Conservation (phyloP, 2,113 vertebrate genomes). For the Typhlomys cinereus region DNA sequence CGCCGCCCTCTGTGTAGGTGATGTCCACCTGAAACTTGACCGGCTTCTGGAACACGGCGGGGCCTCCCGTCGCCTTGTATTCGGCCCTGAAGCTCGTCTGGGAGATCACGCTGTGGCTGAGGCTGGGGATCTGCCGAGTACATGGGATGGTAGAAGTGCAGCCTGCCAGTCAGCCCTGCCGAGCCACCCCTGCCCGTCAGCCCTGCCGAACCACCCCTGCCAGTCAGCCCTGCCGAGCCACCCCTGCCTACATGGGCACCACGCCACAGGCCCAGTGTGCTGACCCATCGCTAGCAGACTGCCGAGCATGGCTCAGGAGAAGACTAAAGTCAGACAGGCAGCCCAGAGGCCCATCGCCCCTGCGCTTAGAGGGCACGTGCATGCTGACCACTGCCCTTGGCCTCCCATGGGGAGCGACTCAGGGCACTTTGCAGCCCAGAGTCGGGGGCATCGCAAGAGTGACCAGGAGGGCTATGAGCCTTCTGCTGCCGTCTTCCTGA, state of each 20-base stretch:
- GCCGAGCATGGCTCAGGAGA: no score
- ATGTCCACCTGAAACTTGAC: slow-evolving; percentile 99
- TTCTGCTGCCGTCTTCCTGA: background rate
- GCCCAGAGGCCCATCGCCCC: background rate
- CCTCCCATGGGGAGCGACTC: background rate
- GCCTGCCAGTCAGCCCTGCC: background rate
- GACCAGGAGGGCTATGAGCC: background rate
- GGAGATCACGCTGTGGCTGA: slow-evolving; percentile 99
- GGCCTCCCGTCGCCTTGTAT: slow-evolving; percentile 97
- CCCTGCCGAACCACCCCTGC: background rate
- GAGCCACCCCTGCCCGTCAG: background rate
- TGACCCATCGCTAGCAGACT: no score
- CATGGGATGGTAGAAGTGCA: rapidly evolving
- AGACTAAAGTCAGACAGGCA: background rate
- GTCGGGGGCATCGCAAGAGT: background rate
- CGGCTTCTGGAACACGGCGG: slow-evolving; percentile 99
- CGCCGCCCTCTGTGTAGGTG: slow-evolving; percentile 97
- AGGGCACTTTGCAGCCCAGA: background rate
- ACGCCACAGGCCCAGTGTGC: background rate
- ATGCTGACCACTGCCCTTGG: no score
- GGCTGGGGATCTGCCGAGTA: slow-evolving; percentile 94
- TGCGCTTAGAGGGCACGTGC: background rate
- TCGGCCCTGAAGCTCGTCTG: slow-evolving; percentile 99
- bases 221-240: background rate
- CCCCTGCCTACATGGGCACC: background rate